Conservation (phyloP, 2,113 vertebrate genomes). For the Rafetus swinhoei region DNA sequence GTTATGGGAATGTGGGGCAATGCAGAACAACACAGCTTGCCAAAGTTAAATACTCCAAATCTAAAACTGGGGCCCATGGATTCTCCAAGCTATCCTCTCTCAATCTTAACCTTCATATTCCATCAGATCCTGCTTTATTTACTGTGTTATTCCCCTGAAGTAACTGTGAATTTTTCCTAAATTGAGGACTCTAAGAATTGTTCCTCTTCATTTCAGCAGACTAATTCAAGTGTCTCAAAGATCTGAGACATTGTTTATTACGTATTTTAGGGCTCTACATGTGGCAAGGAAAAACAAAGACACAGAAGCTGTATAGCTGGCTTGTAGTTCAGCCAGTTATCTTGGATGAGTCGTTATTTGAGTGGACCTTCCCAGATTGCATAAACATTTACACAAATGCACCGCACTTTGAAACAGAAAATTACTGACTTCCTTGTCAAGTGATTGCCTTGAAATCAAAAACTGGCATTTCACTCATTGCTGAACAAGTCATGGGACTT, state of each 20-base stretch:
- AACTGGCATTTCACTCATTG: neutral
- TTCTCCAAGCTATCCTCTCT: neutral
- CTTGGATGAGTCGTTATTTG: neutral
- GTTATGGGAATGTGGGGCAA: slow-evolving; percentile 44
- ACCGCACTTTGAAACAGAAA: neutral
- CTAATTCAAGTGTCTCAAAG: neutral
- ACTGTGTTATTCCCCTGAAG: neutral
- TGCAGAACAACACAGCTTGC: slow-evolving; percentile 39
- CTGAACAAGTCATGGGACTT: neutral
- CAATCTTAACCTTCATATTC: neutral
- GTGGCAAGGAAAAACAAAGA: slow-evolving; percentile 8
- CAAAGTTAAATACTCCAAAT: slow-evolving; percentile 36
- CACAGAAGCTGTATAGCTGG: neutral
- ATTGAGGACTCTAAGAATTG: neutral
- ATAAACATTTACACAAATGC: neutral
- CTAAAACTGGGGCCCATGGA: neutral
- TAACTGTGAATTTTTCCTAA: neutral
- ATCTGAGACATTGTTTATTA: neutral
- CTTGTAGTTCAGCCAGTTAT: neutral
- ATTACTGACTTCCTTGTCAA: neutral
- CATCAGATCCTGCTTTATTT: neutral
- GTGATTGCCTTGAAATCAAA: neutral
- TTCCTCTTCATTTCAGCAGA: neutral
- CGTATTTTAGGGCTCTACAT: neutral
- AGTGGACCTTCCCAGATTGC: neutral